Conservation (phyloP, 2,113 vertebrate species). For the Hydrolagus affinis region DNA sequence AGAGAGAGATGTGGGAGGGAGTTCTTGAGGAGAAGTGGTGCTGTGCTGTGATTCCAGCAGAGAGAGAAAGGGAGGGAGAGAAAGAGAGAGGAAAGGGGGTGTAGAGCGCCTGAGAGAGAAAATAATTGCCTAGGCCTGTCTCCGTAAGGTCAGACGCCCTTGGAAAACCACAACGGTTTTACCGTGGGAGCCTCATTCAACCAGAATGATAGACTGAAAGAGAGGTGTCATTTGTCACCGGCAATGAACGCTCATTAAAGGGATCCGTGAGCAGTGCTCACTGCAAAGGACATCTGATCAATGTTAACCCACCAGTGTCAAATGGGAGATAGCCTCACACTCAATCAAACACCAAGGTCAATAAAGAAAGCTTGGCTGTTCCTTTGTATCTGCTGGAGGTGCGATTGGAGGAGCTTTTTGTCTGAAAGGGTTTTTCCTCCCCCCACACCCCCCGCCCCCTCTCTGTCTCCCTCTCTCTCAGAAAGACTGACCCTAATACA, state of each 20-base stretch:
- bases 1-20: too few relatives aligned
- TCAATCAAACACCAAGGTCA: neutral
- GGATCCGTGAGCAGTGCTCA: neutral
- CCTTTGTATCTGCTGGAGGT: neutral
- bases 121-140: too few relatives aligned
- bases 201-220: neutral
- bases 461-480: neutral
- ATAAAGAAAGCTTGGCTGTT: neutral
- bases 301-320: neutral
- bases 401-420: neutral
- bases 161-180: too few relatives aligned
- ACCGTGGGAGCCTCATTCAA: neutral
- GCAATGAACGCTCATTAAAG: neutral
- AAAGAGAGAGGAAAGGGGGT: too few relatives aligned
- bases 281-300: neutral
- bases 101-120: too few relatives aligned
- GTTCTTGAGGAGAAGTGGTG: too few relatives aligned
- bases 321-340: neutral
- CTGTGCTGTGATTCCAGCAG: too few relatives aligned
- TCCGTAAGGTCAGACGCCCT: too few relatives aligned
- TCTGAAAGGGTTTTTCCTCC: neutral
- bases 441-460: too few relatives aligned
- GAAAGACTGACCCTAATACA: too few relatives aligned
- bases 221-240: neutral
- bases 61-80: too few relatives aligned